phyloP scores from a whole-genome alignment of 2,113 vertebrate genomes.

The Nycticryphes semicollaris region DNA sequence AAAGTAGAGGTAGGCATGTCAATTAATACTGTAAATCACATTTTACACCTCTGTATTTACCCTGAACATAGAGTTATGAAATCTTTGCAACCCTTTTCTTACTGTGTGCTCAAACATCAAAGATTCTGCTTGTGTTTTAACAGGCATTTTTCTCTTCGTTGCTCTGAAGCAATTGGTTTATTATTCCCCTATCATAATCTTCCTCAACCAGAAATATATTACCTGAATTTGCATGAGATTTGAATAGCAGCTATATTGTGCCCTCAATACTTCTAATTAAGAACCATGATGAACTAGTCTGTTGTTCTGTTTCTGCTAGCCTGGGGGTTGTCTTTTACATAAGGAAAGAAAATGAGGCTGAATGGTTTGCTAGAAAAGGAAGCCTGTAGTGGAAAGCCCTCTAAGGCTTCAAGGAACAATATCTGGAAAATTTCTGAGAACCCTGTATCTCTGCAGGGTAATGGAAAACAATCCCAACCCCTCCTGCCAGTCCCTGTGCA shows the following conservation, averaged over 20 bases:
- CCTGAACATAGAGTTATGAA: not conserved
- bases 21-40: not conserved
- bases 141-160: not conserved
- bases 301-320: not conserved
- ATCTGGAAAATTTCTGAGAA: not conserved
- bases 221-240: not conserved
- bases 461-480: not conserved
- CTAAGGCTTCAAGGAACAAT: not conserved
- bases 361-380: not conserved
- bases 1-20: not conserved
- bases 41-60: not conserved
- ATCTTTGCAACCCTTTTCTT: not conserved
- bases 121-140: not conserved
- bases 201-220: not conserved
- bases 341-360: not conserved
- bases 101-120: not conserved
- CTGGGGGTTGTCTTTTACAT: not conserved
- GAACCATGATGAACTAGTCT: not conserved
- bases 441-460: not conserved
- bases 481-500: not conserved
- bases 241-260: not conserved
- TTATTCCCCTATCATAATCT: slow-evolving; percentile 4
- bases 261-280: not conserved
- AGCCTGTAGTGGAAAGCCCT: not conserved
- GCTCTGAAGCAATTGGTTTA: not conserved